These are phyloP conservation scores for Pelecanoides urinatrix DNA, from an alignment of 2,113 vertebrate genomes.

Conservation along the genomic window DNA sequence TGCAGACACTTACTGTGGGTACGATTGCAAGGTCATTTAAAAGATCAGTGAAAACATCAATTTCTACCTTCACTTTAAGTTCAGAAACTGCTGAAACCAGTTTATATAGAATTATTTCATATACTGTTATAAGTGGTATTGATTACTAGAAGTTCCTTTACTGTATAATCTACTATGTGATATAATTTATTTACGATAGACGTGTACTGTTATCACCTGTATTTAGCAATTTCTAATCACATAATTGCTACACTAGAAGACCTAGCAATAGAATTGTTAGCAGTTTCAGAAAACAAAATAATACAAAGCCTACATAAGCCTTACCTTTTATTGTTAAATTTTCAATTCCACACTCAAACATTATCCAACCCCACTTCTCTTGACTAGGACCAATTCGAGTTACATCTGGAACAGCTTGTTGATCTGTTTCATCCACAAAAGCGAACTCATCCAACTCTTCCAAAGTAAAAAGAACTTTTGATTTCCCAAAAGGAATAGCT, in stretches of 20 bases:
- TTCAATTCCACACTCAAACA: conserved; percentile 99
- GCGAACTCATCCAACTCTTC: conserved; percentile 95
- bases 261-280: not conserved
- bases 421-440: conserved; percentile 91
- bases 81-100: not conserved
- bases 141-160: not conserved
- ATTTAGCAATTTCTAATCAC: not conserved
- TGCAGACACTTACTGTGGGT: not conserved
- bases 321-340: conserved; percentile 96
- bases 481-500: conserved; percentile 97
- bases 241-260: not conserved
- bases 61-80: not conserved
- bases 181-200: not conserved
- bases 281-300: not conserved
- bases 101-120: not conserved
- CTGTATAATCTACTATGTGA: not conserved
- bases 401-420: conserved; percentile 77
- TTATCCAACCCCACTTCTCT: conserved; percentile 99
- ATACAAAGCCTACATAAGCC: not conserved
- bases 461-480: conserved; percentile 96
- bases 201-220: not conserved
- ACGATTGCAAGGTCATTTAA: not conserved
- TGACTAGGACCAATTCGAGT: conserved; percentile 79
- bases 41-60: not conserved
- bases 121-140: not conserved